Conservation (phyloP, 2,113 vertebrate species). For the Albula glossodonta region DNA sequence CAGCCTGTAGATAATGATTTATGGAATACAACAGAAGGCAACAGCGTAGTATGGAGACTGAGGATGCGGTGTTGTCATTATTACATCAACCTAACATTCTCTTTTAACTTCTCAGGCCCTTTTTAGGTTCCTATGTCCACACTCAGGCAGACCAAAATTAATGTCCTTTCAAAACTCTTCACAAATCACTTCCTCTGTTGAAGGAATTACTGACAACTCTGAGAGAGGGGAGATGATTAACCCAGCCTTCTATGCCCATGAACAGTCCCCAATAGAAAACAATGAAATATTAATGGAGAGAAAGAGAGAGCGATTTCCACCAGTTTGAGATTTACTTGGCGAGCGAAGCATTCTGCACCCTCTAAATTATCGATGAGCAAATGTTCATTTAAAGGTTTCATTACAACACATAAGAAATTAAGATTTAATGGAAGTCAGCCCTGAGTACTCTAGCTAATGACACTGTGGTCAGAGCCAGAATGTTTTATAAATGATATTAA, state of each 20-base stretch:
- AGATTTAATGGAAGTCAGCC: constrained; percentile 25
- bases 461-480: background rate
- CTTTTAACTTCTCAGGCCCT: too few relatives aligned
- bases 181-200: constrained; percentile 1
- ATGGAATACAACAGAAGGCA: background rate
- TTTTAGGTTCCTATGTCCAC: background rate
- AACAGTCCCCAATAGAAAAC: constrained; percentile 21
- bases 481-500: background rate
- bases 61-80: too few relatives aligned
- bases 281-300: constrained; percentile 24
- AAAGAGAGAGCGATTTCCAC: constrained; percentile 5
- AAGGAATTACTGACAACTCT: constrained; percentile 20
- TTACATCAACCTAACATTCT: too few relatives aligned
- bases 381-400: constrained; percentile 27
- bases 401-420: constrained; percentile 26
- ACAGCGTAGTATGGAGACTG: background rate
- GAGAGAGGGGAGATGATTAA: constrained; percentile 25
- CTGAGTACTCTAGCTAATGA: constrained; percentile 8
- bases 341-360: background rate
- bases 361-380: constrained; percentile 32
- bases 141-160: background rate
- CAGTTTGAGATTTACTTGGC: background rate
- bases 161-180: background rate
- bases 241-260: background rate
- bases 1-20: background rate